Percentiles rank a stretch among this genome's conserved stretches.
Evolutionary conservation across 1,140 invertebrate genomes (phyloP).

Genomic region (Heliothis virescens): DNA sequence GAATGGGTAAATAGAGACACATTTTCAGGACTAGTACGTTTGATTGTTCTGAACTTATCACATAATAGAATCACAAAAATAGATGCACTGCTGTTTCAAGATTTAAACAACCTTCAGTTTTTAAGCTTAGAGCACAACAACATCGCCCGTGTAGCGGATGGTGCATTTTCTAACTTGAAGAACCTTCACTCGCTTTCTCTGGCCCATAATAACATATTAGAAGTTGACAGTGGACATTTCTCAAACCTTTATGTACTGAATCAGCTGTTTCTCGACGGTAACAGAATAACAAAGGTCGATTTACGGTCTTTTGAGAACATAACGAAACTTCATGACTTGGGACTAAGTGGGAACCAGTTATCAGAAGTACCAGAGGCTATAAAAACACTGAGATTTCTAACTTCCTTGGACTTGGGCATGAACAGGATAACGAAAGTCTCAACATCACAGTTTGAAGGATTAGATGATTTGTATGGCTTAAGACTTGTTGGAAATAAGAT

Average conservation of each 20-base stretch:
- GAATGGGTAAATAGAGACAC: slow-evolving; percentile 93
- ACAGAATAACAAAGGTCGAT: slow-evolving; percentile 90
- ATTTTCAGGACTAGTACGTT: slow-evolving; percentile 90
- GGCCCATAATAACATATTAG: slow-evolving; percentile 90
- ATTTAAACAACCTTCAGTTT: slow-evolving; percentile 91
- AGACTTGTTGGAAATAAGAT: slow-evolving; percentile 90
- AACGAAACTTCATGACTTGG: slow-evolving; percentile 92
- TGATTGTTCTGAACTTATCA: slow-evolving; percentile 92
- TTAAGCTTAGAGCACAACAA: slow-evolving; percentile 92
- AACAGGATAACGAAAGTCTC: slow-evolving; percentile 90
- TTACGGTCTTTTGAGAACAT: slow-evolving; percentile 92
- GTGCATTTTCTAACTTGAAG: slow-evolving; percentile 91
- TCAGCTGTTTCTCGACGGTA: slow-evolving; percentile 92
- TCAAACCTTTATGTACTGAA: slow-evolving; percentile 91
- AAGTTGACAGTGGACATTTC: slow-evolving; percentile 91
- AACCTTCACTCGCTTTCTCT: slow-evolving; percentile 92
- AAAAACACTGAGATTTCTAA: slow-evolving; percentile 89
- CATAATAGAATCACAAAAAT: slow-evolving; percentile 91
- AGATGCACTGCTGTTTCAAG: slow-evolving; percentile 91
- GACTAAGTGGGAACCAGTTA: slow-evolving; percentile 92
- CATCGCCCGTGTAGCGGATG: slow-evolving; percentile 90
- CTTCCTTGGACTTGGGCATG: slow-evolving; percentile 93
- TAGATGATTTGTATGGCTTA: slow-evolving; percentile 89
- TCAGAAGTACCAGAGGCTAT: slow-evolving; percentile 91
- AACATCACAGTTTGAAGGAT: slow-evolving; percentile 88